phyloP scores from a whole-genome alignment of 2,888 invertebrate genomes.

The Drosophila leonis region DNA sequence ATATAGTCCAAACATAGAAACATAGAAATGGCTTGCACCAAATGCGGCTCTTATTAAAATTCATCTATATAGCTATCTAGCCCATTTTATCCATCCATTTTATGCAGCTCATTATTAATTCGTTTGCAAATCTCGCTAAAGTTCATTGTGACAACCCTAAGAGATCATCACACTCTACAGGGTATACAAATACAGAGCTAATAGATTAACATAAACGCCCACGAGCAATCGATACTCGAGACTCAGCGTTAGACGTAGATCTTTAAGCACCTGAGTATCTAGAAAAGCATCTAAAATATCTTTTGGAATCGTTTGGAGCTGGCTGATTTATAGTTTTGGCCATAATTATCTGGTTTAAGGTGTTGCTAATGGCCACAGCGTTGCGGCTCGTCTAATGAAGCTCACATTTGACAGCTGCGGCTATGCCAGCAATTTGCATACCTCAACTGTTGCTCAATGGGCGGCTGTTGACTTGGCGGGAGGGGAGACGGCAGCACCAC shows the following conservation, averaged over 20 bases:
- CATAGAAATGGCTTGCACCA: neutral
- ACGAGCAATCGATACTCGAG: conserved; percentile 28
- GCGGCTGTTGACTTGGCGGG: neutral
- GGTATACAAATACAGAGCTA: conserved; percentile 1
- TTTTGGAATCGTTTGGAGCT: conserved; percentile 23
- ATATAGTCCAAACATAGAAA: too few species aligned
- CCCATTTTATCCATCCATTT: neutral
- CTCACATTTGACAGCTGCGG: conserved; percentile 39
- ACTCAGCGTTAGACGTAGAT: conserved; percentile 1
- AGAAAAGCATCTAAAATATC: conserved; percentile 17
- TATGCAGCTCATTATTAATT: neutral
- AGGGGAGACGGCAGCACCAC: neutral
- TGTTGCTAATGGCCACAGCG: conserved; percentile 62
- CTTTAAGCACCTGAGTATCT: conserved; percentile 1
- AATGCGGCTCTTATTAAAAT: neutral
- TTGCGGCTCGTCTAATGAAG: conserved; percentile 45
- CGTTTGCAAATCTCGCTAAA: neutral
- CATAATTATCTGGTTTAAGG: conserved; percentile 63
- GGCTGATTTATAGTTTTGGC: conserved; percentile 55
- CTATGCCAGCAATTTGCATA: conserved; percentile 20
- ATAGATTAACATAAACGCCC: conserved; percentile 65
- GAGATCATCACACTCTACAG: neutral
- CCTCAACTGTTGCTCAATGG: conserved; percentile 3
- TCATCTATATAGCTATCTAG: neutral
- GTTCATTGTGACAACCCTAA: neutral